Evolutionary conservation across 2,113 vertebrate genomes (phyloP).

Genomic region (Verasper variegatus): DNA sequence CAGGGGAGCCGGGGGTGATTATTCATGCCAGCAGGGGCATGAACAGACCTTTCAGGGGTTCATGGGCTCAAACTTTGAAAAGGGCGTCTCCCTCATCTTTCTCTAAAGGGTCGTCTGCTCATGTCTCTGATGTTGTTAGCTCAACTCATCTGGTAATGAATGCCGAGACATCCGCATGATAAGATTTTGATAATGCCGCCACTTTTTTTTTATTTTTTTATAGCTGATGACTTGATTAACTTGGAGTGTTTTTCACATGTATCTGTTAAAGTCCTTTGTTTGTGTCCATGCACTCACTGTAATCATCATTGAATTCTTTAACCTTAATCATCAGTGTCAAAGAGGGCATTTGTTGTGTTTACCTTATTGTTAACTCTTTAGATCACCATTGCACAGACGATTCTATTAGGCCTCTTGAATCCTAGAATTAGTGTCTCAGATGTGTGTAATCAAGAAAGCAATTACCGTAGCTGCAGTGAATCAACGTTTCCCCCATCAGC

Average conservation of each 20-base stretch:
- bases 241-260: conserved; percentile 32
- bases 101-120: conserved; percentile 51
- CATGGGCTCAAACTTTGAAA: conserved; percentile 80
- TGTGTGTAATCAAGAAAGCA: conserved; percentile 72
- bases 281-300: conserved; percentile 48
- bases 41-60: conserved; percentile 80
- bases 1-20: conserved; percentile 77
- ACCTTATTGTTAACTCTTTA: conserved; percentile 39
- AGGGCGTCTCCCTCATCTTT: conserved; percentile 77
- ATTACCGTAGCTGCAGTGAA: conserved; percentile 64
- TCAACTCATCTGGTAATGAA: conserved; percentile 20
- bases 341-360: conserved; percentile 54
- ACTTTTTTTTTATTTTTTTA: neutral
- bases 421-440: conserved; percentile 59
- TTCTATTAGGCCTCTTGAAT: conserved; percentile 45
- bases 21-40: conserved; percentile 81
- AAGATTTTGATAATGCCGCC: conserved; percentile 20
- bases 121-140: conserved; percentile 27
- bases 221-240: conserved; percentile 53
- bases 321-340: conserved; percentile 68
- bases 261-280: conserved; percentile 57
- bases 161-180: neutral
- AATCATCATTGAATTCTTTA: conserved; percentile 64
- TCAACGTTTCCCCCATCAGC: conserved; percentile 64
- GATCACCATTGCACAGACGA: conserved; percentile 5